Conservation (phyloP, 2,888 invertebrate species). For the Corbicula japonica region DNA sequence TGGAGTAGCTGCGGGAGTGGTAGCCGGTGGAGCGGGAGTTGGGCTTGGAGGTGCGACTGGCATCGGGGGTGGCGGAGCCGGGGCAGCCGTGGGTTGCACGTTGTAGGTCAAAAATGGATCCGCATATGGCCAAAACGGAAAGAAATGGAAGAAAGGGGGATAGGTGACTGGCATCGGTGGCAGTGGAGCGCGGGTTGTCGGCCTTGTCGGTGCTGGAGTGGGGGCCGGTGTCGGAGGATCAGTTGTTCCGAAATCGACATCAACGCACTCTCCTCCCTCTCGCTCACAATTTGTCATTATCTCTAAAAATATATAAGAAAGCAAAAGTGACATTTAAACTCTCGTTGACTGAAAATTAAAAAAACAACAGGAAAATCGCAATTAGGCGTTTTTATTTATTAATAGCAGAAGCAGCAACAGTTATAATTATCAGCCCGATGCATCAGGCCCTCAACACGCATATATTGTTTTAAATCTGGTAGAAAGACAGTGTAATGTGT, state of each 20-base stretch:
- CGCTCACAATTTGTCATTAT: constrained; percentile 55
- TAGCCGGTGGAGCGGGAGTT: background rate
- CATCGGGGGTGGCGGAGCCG: constrained; percentile 10
- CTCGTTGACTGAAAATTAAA: background rate
- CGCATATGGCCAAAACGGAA: constrained; percentile 21
- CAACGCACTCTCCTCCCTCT: constrained; percentile 59
- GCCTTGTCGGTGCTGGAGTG: background rate
- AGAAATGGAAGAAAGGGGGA: constrained; percentile 2
- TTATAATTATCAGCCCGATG: no score
- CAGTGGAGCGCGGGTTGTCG: constrained; percentile 1
- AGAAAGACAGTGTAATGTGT: background rate
- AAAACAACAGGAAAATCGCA: background rate
- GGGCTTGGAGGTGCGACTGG: background rate
- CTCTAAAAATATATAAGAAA: constrained; percentile 35
- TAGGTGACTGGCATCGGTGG: constrained; percentile 7
- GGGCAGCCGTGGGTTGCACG: constrained; percentile 1
- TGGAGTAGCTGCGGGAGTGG: background rate
- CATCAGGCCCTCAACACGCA: background rate
- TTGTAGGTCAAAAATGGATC: background rate
- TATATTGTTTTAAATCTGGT: background rate
- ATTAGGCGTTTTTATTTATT: background rate
- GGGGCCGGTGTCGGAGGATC: constrained; percentile 8
- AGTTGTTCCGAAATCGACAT: constrained; percentile 47
- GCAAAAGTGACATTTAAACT: background rate
- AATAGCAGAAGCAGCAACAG: background rate